phyloP scores from a whole-genome alignment of 2,113 vertebrate species.

The Campylomormyrus tamandua region DNA sequence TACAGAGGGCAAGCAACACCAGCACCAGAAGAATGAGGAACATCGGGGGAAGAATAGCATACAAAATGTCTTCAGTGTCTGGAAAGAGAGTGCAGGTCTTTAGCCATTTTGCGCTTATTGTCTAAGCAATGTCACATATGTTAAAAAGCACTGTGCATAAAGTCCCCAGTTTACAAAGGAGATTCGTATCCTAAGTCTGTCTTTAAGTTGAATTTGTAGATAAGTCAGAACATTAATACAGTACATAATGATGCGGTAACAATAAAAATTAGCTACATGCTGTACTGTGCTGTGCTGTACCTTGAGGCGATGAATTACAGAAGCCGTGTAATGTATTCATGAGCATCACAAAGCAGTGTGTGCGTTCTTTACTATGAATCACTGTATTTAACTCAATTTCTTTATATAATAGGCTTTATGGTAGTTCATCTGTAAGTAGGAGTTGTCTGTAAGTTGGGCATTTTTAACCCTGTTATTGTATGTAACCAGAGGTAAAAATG shows the following conservation, averaged over 20 bases:
- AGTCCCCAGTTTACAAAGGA: not conserved
- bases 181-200: not conserved
- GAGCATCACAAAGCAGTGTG: not conserved
- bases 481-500: not conserved
- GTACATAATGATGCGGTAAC: not conserved
- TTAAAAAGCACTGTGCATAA: not conserved
- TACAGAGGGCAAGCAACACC: slow-evolving; percentile 13
- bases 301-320: not conserved
- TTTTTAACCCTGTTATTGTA: not conserved
- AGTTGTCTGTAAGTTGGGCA: not conserved
- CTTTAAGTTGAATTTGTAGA: not conserved
- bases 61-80: slow-evolving; percentile 27
- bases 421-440: not conserved
- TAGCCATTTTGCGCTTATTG: not conserved
- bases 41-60: not conserved
- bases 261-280: not conserved
- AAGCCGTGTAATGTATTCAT: not conserved
- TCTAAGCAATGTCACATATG: not conserved
- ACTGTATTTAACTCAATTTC: not conserved
- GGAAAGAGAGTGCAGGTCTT: not conserved
- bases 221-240: not conserved
- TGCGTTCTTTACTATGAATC: not conserved
- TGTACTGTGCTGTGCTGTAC: not conserved
- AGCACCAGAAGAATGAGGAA: slow-evolving; percentile 2
- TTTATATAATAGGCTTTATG: not conserved